Evolutionary conservation across 2,888 invertebrate genomes (phyloP).

Genomic region (Caenorhabditis drosophilae): DNA sequence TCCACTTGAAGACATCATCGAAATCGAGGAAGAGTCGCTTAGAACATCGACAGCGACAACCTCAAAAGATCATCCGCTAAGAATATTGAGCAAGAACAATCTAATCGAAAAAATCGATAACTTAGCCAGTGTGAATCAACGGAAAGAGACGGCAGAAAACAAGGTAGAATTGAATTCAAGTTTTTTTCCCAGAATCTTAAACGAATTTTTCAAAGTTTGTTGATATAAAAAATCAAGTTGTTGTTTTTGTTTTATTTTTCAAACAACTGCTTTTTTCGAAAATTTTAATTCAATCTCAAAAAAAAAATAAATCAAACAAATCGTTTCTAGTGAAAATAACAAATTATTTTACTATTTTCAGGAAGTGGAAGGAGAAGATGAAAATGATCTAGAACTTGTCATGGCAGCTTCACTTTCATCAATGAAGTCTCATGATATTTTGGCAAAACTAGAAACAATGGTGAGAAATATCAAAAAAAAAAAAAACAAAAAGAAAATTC

Average conservation of each 20-base stretch:
- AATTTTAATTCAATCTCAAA: too few relatives aligned
- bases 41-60: slow-evolving; percentile 27
- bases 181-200: too few relatives aligned
- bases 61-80: slow-evolving; percentile 42
- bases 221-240: neutral
- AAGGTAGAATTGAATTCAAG: too few relatives aligned
- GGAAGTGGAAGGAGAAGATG: neutral
- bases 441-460: slow-evolving; percentile 51
- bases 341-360: too few relatives aligned
- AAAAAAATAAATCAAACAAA: too few relatives aligned
- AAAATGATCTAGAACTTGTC: slow-evolving; percentile 76
- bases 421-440: slow-evolving; percentile 60
- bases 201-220: too few relatives aligned
- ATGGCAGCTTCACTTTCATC: slow-evolving; percentile 65
- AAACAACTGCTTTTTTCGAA: too few relatives aligned
- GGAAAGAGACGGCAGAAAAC: neutral
- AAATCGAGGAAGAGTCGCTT: slow-evolving; percentile 57
- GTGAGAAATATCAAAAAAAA: slow-evolving; percentile 3
- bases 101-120: slow-evolving; percentile 9
- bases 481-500: too few relatives aligned
- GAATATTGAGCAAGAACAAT: slow-evolving; percentile 46
- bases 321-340: too few relatives aligned
- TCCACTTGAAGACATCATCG: slow-evolving; percentile 59
- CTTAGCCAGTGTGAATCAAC: neutral
- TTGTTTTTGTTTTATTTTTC: too few relatives aligned